Conservation (phyloP, 2,888 invertebrate species). For the Rhogogaster chlorosoma region DNA sequence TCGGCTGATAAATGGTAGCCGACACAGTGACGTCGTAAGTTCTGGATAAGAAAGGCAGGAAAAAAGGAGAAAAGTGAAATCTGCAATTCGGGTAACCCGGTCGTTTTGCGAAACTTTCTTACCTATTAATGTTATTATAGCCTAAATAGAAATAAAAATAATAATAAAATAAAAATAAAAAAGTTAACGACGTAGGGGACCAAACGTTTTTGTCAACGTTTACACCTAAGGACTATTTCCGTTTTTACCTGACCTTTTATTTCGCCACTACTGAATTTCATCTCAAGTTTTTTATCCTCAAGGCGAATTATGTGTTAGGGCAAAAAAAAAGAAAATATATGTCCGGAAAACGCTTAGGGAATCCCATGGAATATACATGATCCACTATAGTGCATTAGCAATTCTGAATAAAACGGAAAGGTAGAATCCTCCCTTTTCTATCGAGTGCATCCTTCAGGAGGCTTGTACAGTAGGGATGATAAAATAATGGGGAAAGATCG, state of each 20-base stretch:
- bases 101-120: neutral
- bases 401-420: conserved; percentile 46
- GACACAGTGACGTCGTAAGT: neutral
- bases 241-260: neutral
- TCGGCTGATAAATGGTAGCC: neutral
- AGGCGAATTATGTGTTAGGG: neutral
- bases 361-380: conserved; percentile 60
- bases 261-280: neutral
- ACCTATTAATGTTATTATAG: neutral
- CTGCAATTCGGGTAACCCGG: neutral
- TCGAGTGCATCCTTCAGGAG: conserved; percentile 25
- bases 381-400: conserved; percentile 59
- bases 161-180: neutral
- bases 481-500: neutral
- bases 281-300: neutral
- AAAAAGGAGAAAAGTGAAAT: neutral
- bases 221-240: neutral
- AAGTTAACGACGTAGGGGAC: neutral
- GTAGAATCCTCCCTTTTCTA: neutral
- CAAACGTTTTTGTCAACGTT: neutral
- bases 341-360: conserved; percentile 29
- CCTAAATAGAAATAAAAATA: neutral
- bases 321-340: neutral
- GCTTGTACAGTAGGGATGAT: neutral
- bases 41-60: neutral